Base-by-base conservation (phyloP, 1,140 invertebrate species). In the Holotrichia oblita region DNA sequence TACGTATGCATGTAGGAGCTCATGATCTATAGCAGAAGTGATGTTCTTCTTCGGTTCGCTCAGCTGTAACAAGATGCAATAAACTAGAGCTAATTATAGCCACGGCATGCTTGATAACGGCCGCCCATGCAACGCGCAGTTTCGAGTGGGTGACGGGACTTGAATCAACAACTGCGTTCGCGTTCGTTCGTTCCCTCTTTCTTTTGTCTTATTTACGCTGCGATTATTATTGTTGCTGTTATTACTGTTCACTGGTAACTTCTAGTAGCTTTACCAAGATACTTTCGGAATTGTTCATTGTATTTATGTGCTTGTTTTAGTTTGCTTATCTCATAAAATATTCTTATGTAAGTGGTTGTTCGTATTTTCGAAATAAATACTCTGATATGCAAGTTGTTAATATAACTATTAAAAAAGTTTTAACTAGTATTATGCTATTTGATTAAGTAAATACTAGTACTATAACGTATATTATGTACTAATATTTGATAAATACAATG, bases 81-180 rank as follows among this genome's bases (percentile, higher is more conserved):
- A 74, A 74, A 74, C 73, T 44, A 74, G 73, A 44, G 73, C 73
- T 74, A 74, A 74, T 74, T 74, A 74, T 74, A 74, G 73, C 73
- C 73, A 27, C 17, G 73, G 73, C 73, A n/a, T 40, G 14, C 40
- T 74, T 42, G 73, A 74, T 74, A 74, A 74, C 73, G 73, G 40
- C 41, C 73, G 73, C 73, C 73, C 73, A 74, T 74, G 73, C 73
- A 74, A 41, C 34, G 7, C 40, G 40, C 73, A 74, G 40, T 20
- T 41, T 74, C 73, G 73, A 74, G 73, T 74, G 73, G 73, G 73
- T 41, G 73, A 74, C 40, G 40, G 34, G 34, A 41, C 73, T 74
- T 74, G 73, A 74, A 74, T 74, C 40, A 74, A 74, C 73, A 74
- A 74, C 41, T 44, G 73, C 48, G 48, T 17, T 55, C n/a, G 17